Evolutionary conservation across 2,888 invertebrate species (phyloP).

Genomic region (Hirtodrosophila confusa): DNA sequence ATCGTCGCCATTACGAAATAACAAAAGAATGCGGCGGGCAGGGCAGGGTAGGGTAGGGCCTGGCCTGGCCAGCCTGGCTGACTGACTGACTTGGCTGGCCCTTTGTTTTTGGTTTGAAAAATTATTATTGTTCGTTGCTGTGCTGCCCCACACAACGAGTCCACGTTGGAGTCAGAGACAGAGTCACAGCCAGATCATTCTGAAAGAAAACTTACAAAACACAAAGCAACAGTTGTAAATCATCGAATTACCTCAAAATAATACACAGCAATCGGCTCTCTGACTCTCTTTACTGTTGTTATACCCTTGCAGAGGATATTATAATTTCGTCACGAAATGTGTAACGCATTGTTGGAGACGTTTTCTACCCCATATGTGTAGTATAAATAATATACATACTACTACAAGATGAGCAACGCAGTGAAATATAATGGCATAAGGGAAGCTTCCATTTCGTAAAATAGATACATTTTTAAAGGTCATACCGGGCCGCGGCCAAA

Average conservation of each 20-base stretch:
- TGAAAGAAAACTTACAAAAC: constrained; percentile 78
- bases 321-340: too few species aligned
- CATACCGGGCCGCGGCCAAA: too few species aligned
- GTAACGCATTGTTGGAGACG: too few species aligned
- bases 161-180: constrained; percentile 9
- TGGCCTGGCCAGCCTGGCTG: constrained; percentile 35
- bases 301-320: too few species aligned
- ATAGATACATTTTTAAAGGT: too few species aligned
- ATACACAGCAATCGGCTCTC: constrained; percentile 74
- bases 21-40: constrained; percentile 71
- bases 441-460: too few species aligned
- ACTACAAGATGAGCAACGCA: too few species aligned
- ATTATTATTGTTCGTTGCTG: constrained; percentile 50
- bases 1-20: constrained; percentile 70
- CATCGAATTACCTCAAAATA: constrained; percentile 80
- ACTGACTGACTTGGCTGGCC: constrained; percentile 51
- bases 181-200: constrained; percentile 45
- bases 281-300: constrained; percentile 39
- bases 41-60: constrained; percentile 14
- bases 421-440: too few species aligned
- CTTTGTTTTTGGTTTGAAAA: constrained; percentile 64
- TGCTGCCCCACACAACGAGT: constrained; percentile 53
- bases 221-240: constrained; percentile 78
- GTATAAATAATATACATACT: too few species aligned
- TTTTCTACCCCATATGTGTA: too few species aligned